phyloP scores from a whole-genome alignment of 1,140 invertebrate genomes.

The Elymnias hypermnestra region DNA sequence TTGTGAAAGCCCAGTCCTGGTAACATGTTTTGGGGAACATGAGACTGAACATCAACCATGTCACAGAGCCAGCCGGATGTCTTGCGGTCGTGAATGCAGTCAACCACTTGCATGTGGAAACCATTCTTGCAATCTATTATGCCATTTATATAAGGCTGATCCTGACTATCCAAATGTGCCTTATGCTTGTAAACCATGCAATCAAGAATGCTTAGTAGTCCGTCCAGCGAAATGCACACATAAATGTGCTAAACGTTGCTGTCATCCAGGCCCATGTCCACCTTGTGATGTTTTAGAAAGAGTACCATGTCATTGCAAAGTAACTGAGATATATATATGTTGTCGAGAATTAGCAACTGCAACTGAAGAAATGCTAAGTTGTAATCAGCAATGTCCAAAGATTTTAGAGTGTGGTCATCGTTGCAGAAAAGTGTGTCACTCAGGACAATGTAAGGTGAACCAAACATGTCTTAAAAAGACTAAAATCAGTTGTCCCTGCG shows the following conservation, averaged over 20 bases:
- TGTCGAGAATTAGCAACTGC: constrained; percentile 82
- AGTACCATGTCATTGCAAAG: constrained; percentile 87
- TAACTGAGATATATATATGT: constrained; percentile 83
- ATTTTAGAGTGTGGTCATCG: constrained; percentile 86
- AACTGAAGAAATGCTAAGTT: constrained; percentile 79
- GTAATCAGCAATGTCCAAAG: constrained; percentile 91
- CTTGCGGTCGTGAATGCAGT: constrained; percentile 86
- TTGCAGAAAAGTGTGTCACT: constrained; percentile 86
- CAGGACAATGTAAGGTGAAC: constrained; percentile 81
- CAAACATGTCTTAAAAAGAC: constrained; percentile 88
- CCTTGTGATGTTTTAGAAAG: constrained; percentile 85
- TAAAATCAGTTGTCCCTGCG: constrained; percentile 86
- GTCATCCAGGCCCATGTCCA: constrained; percentile 84
- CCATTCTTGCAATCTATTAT: constrained; percentile 85
- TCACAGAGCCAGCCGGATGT: constrained; percentile 80
- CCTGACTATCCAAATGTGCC: constrained; percentile 62
- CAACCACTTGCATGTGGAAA: constrained; percentile 84
- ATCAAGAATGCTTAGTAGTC: constrained; percentile 80
- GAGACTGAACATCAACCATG: constrained; percentile 87
- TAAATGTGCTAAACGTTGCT: constrained; percentile 81
- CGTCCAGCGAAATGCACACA: constrained; percentile 88
- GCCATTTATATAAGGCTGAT: constrained; percentile 80
- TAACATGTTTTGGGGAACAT: constrained; percentile 90
- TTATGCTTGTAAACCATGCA: constrained; percentile 82
- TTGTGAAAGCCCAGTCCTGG: constrained; percentile 82